Conservation (phyloP, 2,113 vertebrate genomes). For the Megaceryle torquata region DNA sequence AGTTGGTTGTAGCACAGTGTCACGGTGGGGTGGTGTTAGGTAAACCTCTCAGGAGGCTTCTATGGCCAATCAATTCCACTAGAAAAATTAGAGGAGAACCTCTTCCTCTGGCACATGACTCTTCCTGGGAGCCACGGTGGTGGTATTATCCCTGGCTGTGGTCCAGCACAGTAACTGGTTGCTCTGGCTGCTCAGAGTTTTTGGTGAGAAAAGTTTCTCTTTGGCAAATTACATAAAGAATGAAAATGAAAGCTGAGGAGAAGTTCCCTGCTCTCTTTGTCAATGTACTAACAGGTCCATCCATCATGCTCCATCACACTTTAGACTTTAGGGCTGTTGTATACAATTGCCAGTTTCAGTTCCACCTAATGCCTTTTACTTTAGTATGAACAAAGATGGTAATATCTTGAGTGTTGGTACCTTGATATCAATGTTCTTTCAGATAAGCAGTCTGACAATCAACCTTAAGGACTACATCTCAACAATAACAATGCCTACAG, state of each 20-base stretch:
- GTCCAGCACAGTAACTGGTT: background rate
- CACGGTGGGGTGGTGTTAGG: background rate
- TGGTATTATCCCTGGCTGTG: background rate
- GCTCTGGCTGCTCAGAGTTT: background rate
- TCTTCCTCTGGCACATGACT: rapidly evolving
- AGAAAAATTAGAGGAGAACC: background rate
- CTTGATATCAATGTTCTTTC: background rate
- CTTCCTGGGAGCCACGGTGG: background rate
- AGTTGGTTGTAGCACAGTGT: background rate
- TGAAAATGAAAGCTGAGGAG: background rate
- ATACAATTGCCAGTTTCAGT: background rate
- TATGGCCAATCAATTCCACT: background rate
- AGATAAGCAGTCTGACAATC: no score
- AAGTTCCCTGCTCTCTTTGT: background rate
- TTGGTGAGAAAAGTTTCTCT: background rate
- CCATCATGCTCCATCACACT: background rate
- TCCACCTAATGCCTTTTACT: background rate
- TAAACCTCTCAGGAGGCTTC: background rate
- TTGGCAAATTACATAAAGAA: background rate
- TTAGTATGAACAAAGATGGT: background rate
- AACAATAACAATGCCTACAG: no score
- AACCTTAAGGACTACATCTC: no score
- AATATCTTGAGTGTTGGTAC: background rate
- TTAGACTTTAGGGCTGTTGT: rapidly evolving
- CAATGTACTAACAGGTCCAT: background rate